Evolutionary conservation across 2,797 vertebrate genomes (phyloP), one percentile per base, ranked within the genome.

Genomic region (Pseudomugil gertrudae): DNA sequence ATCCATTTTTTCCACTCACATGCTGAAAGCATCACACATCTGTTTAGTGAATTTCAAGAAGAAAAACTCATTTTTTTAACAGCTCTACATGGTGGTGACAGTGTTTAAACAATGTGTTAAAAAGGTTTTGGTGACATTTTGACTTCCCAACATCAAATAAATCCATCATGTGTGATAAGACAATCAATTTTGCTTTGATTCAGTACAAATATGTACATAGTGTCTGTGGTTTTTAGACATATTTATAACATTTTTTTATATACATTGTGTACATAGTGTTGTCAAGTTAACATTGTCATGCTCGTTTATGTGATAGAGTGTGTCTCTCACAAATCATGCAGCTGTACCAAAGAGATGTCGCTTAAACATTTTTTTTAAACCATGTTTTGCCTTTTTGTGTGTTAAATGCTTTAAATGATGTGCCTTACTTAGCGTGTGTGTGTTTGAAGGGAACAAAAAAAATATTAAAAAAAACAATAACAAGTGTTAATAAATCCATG

Each of bases 171-270:
- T 61, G 77, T 66, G 75, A 84, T 43, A 69, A 74, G 72, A 84
- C 9, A 32, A 84, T 69, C 30, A 68, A 79, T 64, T 68, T 78
- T 57, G 67, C 76, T 82, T 79, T 48, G 30, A 78, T 86, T 80
- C 81, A 84, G 84, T 88, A 84, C 83, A 86, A 92, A 85, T 84
- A 83, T 91, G 90, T 91, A 92, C 92, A 91, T 90, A 91, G 90
- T 87, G 90, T 93, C 91, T 93, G 90, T 93, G 91, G 90, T 87
- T 92, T 90, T 88, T 92, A 92, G 91, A 92, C 89, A 91, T 95
- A 94, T 95, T 94, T 94, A 93, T 93, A 93, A 90, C 91, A 90
- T 85, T 91, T 93, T n/a, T 93, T 92, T 87, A 89, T 89, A 88
- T 91, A 83, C 84, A 84, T 90, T 91, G 79, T 95, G 93, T 94